Percentiles rank a stretch among this genome's conserved stretches.
Conservation (phyloP, 2,113 vertebrate genomes). For the Gnathonemus longibarbis region DNA sequence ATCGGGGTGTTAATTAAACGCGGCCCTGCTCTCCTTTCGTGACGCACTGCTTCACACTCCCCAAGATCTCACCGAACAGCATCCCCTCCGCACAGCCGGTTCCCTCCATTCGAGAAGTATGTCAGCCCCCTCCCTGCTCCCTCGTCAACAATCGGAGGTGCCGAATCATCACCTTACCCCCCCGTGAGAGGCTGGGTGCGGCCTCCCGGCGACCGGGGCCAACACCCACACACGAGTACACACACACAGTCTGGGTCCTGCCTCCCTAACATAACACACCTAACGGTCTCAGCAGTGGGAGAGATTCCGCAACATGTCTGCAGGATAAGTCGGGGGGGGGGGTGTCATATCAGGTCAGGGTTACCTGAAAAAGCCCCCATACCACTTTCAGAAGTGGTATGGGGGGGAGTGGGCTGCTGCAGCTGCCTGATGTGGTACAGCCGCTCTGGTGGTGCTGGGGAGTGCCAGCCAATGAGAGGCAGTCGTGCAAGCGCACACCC, state of each 20-base stretch:
- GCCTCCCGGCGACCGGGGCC: background rate
- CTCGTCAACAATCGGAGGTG: background rate
- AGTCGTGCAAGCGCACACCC: background rate
- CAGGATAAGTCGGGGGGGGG: background rate
- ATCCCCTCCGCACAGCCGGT: background rate
- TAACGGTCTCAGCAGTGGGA: background rate
- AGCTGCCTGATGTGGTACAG: background rate
- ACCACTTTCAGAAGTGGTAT: background rate
- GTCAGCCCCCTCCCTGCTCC: background rate
- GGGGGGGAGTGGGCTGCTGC: background rate
- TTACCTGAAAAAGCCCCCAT: background rate
- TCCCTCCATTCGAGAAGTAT: background rate
- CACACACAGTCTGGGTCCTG: background rate
- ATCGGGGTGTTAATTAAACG: conserved; percentile 19
- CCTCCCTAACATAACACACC: background rate
- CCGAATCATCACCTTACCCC: background rate
- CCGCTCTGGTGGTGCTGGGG: background rate
- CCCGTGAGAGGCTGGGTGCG: background rate
- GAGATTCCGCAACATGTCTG: background rate
- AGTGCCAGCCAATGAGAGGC: background rate
- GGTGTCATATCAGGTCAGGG: background rate
- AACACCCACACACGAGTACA: background rate
- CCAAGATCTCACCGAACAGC: background rate
- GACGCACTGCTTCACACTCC: conserved; percentile 9
- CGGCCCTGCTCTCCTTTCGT: conserved; percentile 4